Evolutionary conservation across 2,888 invertebrate genomes (phyloP).

Genomic region (Urechis unicinctus): DNA sequence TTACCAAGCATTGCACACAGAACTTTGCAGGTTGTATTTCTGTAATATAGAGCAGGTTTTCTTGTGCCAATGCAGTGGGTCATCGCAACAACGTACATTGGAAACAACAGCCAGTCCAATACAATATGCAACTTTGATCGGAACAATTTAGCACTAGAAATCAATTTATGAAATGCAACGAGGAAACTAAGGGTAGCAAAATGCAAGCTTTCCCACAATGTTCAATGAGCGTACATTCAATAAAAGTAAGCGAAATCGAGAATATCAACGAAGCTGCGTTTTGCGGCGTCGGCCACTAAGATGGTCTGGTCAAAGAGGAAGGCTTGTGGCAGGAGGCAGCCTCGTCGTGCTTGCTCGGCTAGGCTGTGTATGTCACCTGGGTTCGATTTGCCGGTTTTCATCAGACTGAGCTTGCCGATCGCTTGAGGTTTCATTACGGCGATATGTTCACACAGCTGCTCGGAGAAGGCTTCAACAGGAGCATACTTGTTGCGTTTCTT

Average conservation of each 20-base stretch:
- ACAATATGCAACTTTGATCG: too few relatives aligned
- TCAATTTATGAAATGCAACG: too few relatives aligned
- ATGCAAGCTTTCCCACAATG: too few relatives aligned
- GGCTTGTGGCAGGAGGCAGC: slow-evolving; percentile 13
- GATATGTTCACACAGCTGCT: slow-evolving; percentile 20
- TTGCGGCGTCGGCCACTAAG: slow-evolving; percentile 18
- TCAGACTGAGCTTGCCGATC: slow-evolving; percentile 9
- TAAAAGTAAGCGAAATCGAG: slow-evolving; percentile 14
- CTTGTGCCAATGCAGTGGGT: too few relatives aligned
- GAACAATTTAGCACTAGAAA: too few relatives aligned
- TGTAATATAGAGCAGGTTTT: too few relatives aligned
- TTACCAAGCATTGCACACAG: too few relatives aligned
- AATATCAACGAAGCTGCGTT: slow-evolving; percentile 15
- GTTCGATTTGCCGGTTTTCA: not conserved
- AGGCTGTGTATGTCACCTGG: not conserved
- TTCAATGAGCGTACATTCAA: too few relatives aligned
- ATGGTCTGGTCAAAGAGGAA: slow-evolving; percentile 17
- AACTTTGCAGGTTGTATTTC: too few relatives aligned
- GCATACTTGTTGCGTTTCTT: slow-evolving; percentile 16
- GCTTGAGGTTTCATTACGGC: slow-evolving; percentile 6
- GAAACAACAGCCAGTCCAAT: too few relatives aligned
- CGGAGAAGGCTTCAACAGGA: slow-evolving; percentile 15
- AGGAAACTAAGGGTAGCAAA: too few relatives aligned
- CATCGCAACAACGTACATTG: too few relatives aligned
- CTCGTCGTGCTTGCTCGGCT: slow-evolving; percentile 5